These are phyloP conservation scores for Campodea augens DNA, from an alignment of 1,140 invertebrate species.

Conservation along the genomic window DNA sequence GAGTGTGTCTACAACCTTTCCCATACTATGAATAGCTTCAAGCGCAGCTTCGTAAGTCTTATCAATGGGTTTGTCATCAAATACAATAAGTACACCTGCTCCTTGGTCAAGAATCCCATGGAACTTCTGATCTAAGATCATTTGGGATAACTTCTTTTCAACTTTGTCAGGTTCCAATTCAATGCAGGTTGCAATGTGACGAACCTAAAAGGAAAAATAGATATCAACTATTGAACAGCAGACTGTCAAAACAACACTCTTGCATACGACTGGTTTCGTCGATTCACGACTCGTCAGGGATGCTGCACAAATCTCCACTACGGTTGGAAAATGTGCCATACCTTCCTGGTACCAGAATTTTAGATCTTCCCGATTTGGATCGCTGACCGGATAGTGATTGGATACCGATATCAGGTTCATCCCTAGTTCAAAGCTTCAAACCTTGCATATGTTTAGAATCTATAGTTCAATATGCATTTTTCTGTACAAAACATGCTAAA, in stretches of 20 bases:
- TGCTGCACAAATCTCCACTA: too few relatives aligned
- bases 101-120: slow-evolving; percentile 95
- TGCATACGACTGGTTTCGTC: too few relatives aligned
- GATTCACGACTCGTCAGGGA: too few relatives aligned
- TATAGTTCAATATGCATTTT: too few relatives aligned
- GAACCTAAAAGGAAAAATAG: slow-evolving; percentile 31
- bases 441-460: too few relatives aligned
- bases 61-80: slow-evolving; percentile 84
- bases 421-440: too few relatives aligned
- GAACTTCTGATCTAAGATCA: slow-evolving; percentile 98
- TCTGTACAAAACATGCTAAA: not conserved
- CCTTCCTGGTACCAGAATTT: too few relatives aligned
- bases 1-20: slow-evolving; percentile 94
- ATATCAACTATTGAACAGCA: not conserved
- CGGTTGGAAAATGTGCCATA: too few relatives aligned
- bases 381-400: too few relatives aligned
- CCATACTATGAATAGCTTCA: slow-evolving; percentile 95
- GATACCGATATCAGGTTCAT: too few relatives aligned
- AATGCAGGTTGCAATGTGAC: slow-evolving; percentile 67
- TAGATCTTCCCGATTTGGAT: too few relatives aligned
- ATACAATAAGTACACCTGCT: slow-evolving; percentile 90
- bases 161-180: slow-evolving; percentile 74
- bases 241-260: too few relatives aligned
- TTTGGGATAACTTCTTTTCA: slow-evolving; percentile 97
- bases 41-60: slow-evolving; percentile 94